phyloP scores from a whole-genome alignment of 2,888 invertebrate genomes.

The Philonicus albiceps region DNA sequence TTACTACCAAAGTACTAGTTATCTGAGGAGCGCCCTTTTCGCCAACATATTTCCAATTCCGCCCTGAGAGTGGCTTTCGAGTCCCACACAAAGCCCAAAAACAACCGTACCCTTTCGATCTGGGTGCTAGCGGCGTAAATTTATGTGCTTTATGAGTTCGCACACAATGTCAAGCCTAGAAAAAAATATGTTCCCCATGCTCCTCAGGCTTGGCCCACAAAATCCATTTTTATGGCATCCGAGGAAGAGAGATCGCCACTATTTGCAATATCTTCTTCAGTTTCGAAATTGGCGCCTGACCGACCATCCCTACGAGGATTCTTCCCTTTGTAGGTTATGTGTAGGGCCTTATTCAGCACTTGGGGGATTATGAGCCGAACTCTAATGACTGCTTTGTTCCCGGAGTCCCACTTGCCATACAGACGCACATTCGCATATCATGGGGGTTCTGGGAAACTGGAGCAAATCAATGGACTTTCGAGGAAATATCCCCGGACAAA shows the following conservation, averaged over 20 bases:
- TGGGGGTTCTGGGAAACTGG: not conserved
- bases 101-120: not conserved
- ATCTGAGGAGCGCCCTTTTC: not conserved
- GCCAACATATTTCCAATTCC: slow-evolving; percentile 6
- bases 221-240: not conserved
- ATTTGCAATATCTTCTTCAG: slow-evolving; percentile 7
- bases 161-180: not conserved
- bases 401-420: not conserved
- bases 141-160: slow-evolving; percentile 20
- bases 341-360: slow-evolving; percentile 20
- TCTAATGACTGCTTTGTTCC: slow-evolving; percentile 23
- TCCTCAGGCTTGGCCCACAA: not conserved
- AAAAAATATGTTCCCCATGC: not conserved
- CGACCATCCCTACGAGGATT: not conserved
- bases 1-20: slow-evolving; percentile 16
- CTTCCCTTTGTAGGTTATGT: not conserved
- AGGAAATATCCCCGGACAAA: not conserved
- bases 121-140: not conserved
- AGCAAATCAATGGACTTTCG: not conserved
- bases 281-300: slow-evolving; percentile 36
- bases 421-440: not conserved
- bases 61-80: not conserved
- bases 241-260: not conserved
- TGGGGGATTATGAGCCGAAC: not conserved
- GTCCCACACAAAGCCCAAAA: slow-evolving; percentile 3